Percentiles rank a stretch among this genome's conserved stretches.
Conservation (phyloP, 2,797 vertebrate genomes). For the Eurystomus glaucurus region DNA sequence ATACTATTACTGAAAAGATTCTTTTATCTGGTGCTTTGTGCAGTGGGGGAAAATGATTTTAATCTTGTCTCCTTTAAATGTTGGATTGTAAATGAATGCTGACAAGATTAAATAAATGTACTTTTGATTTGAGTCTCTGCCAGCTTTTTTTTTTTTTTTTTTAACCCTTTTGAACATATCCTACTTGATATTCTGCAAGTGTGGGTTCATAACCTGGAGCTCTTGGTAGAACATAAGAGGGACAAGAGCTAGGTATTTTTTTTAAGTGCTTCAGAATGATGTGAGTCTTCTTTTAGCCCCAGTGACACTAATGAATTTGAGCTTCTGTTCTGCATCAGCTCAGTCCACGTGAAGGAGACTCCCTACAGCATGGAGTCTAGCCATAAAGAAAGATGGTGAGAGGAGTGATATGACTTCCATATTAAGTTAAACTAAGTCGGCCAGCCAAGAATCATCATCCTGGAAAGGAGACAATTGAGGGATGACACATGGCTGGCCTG, state of each 20-base stretch:
- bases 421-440: neutral
- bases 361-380: neutral
- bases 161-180: neutral
- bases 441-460: neutral
- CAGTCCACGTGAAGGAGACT: neutral
- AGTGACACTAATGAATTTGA: neutral
- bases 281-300: neutral
- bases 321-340: neutral
- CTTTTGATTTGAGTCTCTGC: conserved; percentile 31
- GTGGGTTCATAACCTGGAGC: neutral
- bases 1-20: conserved; percentile 78
- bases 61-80: conserved; percentile 69
- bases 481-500: fast-evolving
- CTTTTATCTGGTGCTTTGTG: conserved; percentile 77
- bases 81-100: conserved; percentile 70
- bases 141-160: neutral
- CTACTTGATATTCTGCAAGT: neutral
- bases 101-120: conserved; percentile 76
- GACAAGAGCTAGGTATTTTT: neutral
- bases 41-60: conserved; percentile 70
- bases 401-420: neutral
- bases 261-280: neutral
- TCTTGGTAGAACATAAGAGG: neutral
- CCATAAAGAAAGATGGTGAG: neutral
- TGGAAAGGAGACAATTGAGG: neutral